phyloP scores from a whole-genome alignment of 1,140 invertebrate species.

The Calosoma granatense region DNA sequence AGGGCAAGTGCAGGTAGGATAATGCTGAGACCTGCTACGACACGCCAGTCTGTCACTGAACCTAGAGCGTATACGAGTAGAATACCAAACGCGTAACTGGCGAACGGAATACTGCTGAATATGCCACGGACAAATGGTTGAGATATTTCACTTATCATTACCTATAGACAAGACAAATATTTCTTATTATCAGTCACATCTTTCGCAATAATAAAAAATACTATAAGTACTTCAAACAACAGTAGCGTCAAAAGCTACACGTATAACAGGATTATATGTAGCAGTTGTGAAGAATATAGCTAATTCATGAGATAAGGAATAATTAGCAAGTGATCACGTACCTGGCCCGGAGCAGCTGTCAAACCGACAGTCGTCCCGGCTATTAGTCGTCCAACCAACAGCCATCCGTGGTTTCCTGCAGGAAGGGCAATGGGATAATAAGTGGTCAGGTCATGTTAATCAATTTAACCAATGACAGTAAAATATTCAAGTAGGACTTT shows the following conservation, averaged over 20 bases:
- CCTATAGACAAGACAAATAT: slow-evolving; percentile 37
- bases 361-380: slow-evolving; percentile 60
- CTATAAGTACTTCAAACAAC: too few species aligned
- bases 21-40: slow-evolving; percentile 49
- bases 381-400: slow-evolving; percentile 53
- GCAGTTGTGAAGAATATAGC: too few species aligned
- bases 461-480: too few species aligned
- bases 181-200: too few species aligned
- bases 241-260: too few species aligned
- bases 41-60: slow-evolving; percentile 48
- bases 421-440: slow-evolving; percentile 23
- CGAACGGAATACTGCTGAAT: slow-evolving; percentile 51
- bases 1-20: slow-evolving; percentile 47
- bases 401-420: slow-evolving; percentile 41
- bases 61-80: slow-evolving; percentile 58
- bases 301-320: too few species aligned
- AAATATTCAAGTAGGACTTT: neutral
- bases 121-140: slow-evolving; percentile 55
- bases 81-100: slow-evolving; percentile 61
- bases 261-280: too few species aligned
- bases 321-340: too few species aligned
- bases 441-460: neutral
- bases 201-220: too few species aligned
- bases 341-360: slow-evolving; percentile 54
- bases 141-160: slow-evolving; percentile 60